phyloP scores from a whole-genome alignment of 2,888 invertebrate genomes.

The Tenthredo amoena region DNA sequence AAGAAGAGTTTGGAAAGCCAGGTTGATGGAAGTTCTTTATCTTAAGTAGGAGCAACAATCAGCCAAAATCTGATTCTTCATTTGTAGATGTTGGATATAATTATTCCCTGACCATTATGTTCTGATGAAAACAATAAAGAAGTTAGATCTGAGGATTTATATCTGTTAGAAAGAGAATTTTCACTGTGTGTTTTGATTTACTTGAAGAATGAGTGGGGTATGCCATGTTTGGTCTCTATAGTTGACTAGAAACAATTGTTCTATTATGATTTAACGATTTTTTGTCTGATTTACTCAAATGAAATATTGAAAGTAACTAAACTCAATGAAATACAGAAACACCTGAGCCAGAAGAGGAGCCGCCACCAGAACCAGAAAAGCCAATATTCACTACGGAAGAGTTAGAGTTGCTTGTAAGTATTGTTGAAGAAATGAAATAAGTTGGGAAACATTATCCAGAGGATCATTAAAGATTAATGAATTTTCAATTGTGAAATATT shows the following conservation, averaged over 20 bases:
- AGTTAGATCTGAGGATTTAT: background rate
- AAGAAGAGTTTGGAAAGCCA: constrained; percentile 74
- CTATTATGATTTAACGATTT: background rate
- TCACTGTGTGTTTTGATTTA: background rate
- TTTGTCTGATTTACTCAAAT: background rate
- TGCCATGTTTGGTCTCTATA: background rate
- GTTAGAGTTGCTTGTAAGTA: constrained; percentile 79
- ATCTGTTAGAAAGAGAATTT: background rate
- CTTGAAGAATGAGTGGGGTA: background rate
- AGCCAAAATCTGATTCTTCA: background rate
- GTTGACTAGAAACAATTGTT: background rate
- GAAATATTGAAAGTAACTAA: background rate
- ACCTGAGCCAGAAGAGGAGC: constrained; percentile 76
- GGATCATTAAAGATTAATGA: background rate
- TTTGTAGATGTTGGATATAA: background rate
- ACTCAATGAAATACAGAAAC: constrained; percentile 64
- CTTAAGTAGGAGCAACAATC: no score
- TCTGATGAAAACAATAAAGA: background rate
- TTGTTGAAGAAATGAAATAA: constrained; percentile 22
- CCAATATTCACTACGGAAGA: constrained; percentile 84
- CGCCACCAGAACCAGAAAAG: constrained; percentile 78
- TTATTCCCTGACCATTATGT: background rate
- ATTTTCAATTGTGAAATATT: background rate
- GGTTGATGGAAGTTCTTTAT: constrained; percentile 62
- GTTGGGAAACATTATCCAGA: background rate